These are phyloP conservation scores for Aradophagus sp. DNA, from an alignment of 1,140 invertebrate species.

Conservation along the genomic window DNA sequence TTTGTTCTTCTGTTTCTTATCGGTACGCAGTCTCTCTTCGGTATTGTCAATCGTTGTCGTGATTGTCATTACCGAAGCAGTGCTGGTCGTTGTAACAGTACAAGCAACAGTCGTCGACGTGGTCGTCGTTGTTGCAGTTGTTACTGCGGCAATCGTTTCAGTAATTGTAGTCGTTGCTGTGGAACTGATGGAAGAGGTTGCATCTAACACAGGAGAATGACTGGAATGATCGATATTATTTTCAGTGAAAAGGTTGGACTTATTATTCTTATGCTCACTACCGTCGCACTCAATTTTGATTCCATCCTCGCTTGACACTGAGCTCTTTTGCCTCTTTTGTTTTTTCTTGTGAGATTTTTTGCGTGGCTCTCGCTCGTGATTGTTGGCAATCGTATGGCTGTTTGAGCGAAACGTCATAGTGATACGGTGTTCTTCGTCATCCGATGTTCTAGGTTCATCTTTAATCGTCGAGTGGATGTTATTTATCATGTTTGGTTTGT, in stretches of 20 bases:
- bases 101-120: conserved; percentile 2
- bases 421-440: conserved; percentile 68
- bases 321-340: conserved; percentile 84
- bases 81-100: not conserved
- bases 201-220: conserved; percentile 57
- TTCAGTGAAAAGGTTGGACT: conserved; percentile 52
- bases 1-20: conserved; percentile 79
- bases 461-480: conserved; percentile 65
- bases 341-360: conserved; percentile 89
- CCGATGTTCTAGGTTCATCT: conserved; percentile 71
- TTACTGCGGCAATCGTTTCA: not conserved
- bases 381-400: conserved; percentile 65
- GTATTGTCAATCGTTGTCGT: conserved; percentile 62
- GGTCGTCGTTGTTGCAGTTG: conserved; percentile 5
- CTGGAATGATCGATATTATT: conserved; percentile 63
- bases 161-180: conserved; percentile 56
- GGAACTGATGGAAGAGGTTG: conserved; percentile 4
- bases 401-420: conserved; percentile 61
- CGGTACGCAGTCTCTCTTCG: conserved; percentile 75
- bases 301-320: conserved; percentile 78
- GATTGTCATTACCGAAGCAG: not conserved
- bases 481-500: conserved; percentile 60
- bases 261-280: conserved; percentile 66
- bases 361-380: conserved; percentile 73
- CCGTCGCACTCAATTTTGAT: conserved; percentile 65